Conservation (phyloP, 1,140 invertebrate species). For the Triops longicaudatus region DNA sequence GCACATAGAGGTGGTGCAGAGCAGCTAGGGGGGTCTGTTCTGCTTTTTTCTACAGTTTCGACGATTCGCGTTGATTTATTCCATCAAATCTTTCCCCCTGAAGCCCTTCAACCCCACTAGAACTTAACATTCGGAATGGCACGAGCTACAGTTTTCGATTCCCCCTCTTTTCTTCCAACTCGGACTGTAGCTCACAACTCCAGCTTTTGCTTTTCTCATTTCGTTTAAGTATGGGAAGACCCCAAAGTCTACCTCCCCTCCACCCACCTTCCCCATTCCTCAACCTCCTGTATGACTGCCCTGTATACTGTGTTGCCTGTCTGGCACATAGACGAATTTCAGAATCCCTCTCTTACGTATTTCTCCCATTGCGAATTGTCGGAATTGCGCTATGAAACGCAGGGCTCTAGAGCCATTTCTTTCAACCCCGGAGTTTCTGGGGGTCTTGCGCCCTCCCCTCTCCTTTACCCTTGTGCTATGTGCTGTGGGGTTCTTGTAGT, state of each 20-base stretch:
- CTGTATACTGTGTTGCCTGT: constrained; percentile 1
- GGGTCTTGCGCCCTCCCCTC: background rate
- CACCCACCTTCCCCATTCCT: too few relatives aligned
- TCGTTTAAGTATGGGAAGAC: constrained; percentile 4
- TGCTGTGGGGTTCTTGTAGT: background rate
- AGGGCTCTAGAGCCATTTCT: constrained; percentile 14
- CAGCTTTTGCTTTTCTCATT: constrained; percentile 4
- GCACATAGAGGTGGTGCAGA: background rate
- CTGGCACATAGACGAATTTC: constrained; percentile 11
- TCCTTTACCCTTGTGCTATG: background rate
- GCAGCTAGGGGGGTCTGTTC: constrained; percentile 2
- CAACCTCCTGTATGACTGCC: background rate
- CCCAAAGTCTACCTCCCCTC: background rate
- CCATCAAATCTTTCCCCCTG: constrained; percentile 5
- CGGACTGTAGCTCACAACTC: background rate
- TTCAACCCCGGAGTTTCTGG: background rate
- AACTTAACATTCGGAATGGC: constrained; percentile 3
- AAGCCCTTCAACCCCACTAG: background rate
- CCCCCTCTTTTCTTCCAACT: background rate
- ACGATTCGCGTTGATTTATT: constrained; percentile 8
- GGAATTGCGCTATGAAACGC: constrained; percentile 14
- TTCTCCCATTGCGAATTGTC: constrained; percentile 14
- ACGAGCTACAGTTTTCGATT: constrained; percentile 12
- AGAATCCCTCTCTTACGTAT: constrained; percentile 15
- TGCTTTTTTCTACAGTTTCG: constrained; percentile 15